phyloP scores from a whole-genome alignment of 2,113 vertebrate genomes.

The Trochalopteron elliotii region DNA sequence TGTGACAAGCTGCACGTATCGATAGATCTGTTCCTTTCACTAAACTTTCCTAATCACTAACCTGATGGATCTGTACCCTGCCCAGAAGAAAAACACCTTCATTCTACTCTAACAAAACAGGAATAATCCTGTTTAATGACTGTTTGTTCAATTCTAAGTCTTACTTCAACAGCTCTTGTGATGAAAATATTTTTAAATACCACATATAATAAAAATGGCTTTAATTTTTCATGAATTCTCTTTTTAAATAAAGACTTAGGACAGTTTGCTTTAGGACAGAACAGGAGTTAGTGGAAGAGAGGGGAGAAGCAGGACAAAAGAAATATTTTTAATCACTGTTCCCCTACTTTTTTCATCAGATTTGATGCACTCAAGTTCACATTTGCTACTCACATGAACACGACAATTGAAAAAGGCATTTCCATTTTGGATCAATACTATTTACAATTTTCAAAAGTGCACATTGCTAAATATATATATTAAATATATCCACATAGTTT shows the following conservation, averaged over 20 bases:
- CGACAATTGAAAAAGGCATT: not conserved
- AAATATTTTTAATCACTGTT: not conserved
- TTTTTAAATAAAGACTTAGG: not conserved
- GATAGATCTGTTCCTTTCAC: not conserved
- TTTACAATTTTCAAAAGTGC: not conserved
- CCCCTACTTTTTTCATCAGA: not conserved
- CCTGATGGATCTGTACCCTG: not conserved
- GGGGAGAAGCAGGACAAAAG: not conserved
- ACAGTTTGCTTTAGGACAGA: not conserved
- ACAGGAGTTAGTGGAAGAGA: rapidly evolving
- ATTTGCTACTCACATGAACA: not conserved
- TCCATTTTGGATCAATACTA: not conserved
- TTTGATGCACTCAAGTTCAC: not conserved
- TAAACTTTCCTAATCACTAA: not conserved
- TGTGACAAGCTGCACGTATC: not conserved
- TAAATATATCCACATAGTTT: not conserved
- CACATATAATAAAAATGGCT: not conserved
- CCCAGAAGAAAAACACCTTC: not conserved
- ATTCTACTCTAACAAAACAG: not conserved
- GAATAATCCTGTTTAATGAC: not conserved
- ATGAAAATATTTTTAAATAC: not conserved
- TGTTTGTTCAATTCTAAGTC: not conserved
- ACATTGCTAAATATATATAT: not conserved
- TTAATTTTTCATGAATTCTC: not conserved
- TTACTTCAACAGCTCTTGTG: not conserved